A percentile compares a stretch with the other conserved stretches of the same genome.
These are phyloP conservation scores for Drosophila formosana DNA, from an alignment of 2,888 invertebrate genomes.

Conservation along the genomic window DNA sequence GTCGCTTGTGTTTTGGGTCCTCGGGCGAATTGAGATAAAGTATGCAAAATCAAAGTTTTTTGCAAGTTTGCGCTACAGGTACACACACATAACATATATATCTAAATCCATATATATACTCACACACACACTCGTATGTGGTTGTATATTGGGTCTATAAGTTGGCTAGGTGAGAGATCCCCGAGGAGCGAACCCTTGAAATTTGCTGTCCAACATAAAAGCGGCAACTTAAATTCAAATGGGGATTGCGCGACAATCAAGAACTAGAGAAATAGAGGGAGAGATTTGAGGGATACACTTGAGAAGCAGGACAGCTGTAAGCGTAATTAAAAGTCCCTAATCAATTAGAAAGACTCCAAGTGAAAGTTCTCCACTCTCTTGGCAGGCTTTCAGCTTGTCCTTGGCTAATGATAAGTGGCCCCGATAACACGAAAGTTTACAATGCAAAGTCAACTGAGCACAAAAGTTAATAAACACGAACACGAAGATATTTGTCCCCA, in stretches of 20 bases:
- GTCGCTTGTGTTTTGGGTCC: background rate
- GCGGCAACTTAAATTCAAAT: constrained; percentile 17
- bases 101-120: constrained; percentile 1
- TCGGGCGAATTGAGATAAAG: constrained; percentile 38
- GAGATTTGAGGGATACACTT: background rate
- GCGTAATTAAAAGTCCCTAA: constrained; percentile 4
- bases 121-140: constrained; percentile 2
- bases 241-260: constrained; percentile 8
- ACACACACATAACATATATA: background rate
- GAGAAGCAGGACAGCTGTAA: background rate
- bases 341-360: background rate
- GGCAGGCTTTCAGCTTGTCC: background rate
- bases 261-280: too few species aligned
- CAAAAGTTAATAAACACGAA: constrained; percentile 62
- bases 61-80: constrained; percentile 18
- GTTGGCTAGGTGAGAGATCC: constrained; percentile 13
- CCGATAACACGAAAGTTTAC: constrained; percentile 65
- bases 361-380: background rate
- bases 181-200: constrained; percentile 22
- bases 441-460: constrained; percentile 60
- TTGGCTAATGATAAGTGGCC: constrained; percentile 49
- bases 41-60: constrained; percentile 56
- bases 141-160: background rate
- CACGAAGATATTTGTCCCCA: constrained; percentile 9
- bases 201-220: constrained; percentile 11